Base-by-base conservation (phyloP, 2,888 invertebrate species). In the Chrysina gloriosa region DNA sequence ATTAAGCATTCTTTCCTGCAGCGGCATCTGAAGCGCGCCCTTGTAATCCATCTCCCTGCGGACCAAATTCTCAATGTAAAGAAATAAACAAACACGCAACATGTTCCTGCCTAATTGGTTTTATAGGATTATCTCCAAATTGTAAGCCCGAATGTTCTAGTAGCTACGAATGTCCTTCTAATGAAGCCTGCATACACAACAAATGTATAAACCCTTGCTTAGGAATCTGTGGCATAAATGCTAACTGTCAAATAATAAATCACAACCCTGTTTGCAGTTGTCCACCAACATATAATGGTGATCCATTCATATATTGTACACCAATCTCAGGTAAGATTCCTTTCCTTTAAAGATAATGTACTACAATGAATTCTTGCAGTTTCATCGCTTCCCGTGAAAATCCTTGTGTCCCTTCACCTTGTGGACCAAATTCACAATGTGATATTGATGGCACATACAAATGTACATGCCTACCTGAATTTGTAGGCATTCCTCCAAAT, bases 11-110 rank as follows among this genome's bases (percentile, higher is more conserved):
- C 19, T 19, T 42, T 27, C 29, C 7, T 23, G 58, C 63, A 74
- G 73, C 52, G 47, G 70, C 72, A 31, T 50, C 56, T 6, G 63
- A 63, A 56, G 75, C 73, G 31, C 81, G 92, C 77, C 90, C 90
- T 47, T 94, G 94, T 79, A 86, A 88, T 75, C 92, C 93, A 45
- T 89, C 89, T 56, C 92, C 93, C 1, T 94, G 94, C 77, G 94
- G 94, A 25, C 88, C 90, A 0, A 92, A 93, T 78, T 88, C 92
- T 31, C 87, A 89, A 75, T 93, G 93, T 76, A 87, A 89, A 16
- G 86, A 89, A 72, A 81, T 87, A 3, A 88, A 89, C 76, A 84
- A 84, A 14, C 88, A 88, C 79, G 91, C 91, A 1, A 85, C 89
- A 19, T 92, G 93, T 78, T 88, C 89, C 21, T 93, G 93, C 77